Conservation (phyloP, 2,888 invertebrate species). For the Diaphora mendica region DNA sequence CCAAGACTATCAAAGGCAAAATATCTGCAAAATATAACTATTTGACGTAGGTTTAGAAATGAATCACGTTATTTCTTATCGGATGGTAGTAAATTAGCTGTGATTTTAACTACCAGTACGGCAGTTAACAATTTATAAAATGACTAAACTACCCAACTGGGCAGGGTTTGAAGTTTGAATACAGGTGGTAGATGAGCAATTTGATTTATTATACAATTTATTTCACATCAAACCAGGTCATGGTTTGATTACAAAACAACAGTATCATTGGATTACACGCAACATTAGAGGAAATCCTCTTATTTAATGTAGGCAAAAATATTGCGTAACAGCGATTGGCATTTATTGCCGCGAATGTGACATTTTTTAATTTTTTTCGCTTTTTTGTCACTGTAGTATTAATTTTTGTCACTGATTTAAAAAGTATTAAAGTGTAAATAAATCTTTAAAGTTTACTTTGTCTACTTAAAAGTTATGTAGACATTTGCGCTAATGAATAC, state of each 20-base stretch:
- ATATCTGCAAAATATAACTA: too few species aligned
- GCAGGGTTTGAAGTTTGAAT: background rate
- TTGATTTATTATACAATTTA: conserved; percentile 9
- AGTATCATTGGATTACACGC: background rate
- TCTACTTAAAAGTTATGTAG: too few species aligned
- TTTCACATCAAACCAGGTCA: background rate
- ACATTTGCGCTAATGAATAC: too few species aligned
- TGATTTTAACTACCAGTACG: background rate
- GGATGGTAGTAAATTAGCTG: background rate
- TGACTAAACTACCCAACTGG: background rate
- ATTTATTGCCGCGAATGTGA: background rate
- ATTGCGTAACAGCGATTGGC: background rate
- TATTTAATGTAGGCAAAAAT: background rate
- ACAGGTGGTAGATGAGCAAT: background rate
- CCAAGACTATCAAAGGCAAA: too few species aligned
- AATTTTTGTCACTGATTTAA: too few species aligned
- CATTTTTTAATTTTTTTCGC: too few species aligned
- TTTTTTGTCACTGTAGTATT: too few species aligned
- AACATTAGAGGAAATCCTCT: background rate
- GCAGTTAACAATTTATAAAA: background rate
- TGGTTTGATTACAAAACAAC: background rate
- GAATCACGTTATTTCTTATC: background rate
- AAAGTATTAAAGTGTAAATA: too few species aligned
- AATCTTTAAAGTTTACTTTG: too few species aligned
- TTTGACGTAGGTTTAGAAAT: background rate